phyloP scores from a whole-genome alignment of 2,113 vertebrate genomes.

The Cryptomyrus ogoouensis region DNA sequence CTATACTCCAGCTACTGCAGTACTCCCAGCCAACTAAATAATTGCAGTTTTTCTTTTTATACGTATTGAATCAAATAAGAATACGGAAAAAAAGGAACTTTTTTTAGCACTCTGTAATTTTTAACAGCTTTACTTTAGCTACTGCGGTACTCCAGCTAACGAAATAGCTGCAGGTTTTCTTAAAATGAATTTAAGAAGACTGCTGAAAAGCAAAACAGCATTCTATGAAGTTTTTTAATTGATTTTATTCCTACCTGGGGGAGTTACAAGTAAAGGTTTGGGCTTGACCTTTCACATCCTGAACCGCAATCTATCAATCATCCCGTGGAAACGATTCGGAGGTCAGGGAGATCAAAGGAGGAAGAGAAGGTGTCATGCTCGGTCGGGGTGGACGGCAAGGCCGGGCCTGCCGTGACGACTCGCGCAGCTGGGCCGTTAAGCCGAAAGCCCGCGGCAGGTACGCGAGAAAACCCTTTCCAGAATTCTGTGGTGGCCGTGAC shows the following conservation, averaged over 20 bases:
- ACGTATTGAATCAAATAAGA: background rate
- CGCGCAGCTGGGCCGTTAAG: constrained; percentile 15
- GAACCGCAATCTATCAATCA: constrained; percentile 24
- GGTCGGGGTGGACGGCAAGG: background rate
- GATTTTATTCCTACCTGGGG: background rate
- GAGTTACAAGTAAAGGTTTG: background rate
- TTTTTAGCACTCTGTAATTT: background rate
- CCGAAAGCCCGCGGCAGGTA: background rate
- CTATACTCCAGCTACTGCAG: background rate
- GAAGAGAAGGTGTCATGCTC: constrained; percentile 14
- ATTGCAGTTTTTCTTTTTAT: background rate
- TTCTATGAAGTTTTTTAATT: background rate
- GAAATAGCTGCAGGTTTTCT: background rate
- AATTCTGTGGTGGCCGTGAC: constrained; percentile 11
- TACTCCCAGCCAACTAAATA: background rate
- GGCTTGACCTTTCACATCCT: constrained; percentile 8
- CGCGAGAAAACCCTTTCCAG: background rate
- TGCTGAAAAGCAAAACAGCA: background rate
- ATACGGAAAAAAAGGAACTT: background rate
- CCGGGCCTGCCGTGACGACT: constrained; percentile 1
- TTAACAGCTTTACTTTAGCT: background rate
- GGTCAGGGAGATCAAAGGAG: constrained; percentile 26
- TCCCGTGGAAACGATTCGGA: constrained; percentile 16
- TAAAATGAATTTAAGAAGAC: background rate
- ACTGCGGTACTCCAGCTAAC: background rate